phyloP scores from a whole-genome alignment of 2,797 vertebrate genomes.

The Microcaecilia unicolor region DNA sequence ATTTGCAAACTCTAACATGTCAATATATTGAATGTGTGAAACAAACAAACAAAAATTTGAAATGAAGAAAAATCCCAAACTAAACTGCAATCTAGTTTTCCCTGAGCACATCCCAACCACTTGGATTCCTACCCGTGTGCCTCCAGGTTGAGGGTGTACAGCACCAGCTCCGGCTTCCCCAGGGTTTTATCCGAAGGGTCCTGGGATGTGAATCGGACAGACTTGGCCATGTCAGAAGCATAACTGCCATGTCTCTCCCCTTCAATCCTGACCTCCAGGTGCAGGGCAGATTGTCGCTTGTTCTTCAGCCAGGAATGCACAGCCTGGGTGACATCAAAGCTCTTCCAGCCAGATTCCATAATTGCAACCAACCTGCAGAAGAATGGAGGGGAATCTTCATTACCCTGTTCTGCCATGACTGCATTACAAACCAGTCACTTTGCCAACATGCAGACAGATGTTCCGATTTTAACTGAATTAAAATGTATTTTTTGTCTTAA shows the following conservation, averaged over 20 bases:
- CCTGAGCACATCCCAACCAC: too few species aligned
- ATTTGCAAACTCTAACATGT: too few species aligned
- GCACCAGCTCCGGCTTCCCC: slow-evolving; percentile 79
- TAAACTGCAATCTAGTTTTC: too few species aligned
- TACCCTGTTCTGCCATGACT: too few species aligned
- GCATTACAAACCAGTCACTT: too few species aligned
- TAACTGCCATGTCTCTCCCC: slow-evolving; percentile 77
- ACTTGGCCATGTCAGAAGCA: slow-evolving; percentile 73
- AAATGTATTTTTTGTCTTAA: too few species aligned
- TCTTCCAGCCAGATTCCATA: slow-evolving; percentile 80
- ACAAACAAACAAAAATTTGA: too few species aligned
- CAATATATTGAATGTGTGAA: too few species aligned
- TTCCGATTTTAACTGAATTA: too few species aligned
- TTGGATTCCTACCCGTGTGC: slow-evolving; percentile 76
- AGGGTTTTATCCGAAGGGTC: slow-evolving; percentile 63
- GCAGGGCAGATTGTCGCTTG: slow-evolving; percentile 61
- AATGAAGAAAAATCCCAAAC: too few species aligned
- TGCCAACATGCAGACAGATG: too few species aligned
- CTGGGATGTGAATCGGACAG: slow-evolving; percentile 76
- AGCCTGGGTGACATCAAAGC: slow-evolving; percentile 91
- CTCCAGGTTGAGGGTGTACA: slow-evolving; percentile 83
- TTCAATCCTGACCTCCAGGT: slow-evolving; percentile 88
- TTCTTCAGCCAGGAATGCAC: slow-evolving; percentile 83
- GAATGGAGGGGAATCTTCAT: slow-evolving; percentile 1
- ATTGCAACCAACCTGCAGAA: slow-evolving; percentile 72